Conservation (phyloP, 1,140 invertebrate species). For the Lucilia sericata region DNA sequence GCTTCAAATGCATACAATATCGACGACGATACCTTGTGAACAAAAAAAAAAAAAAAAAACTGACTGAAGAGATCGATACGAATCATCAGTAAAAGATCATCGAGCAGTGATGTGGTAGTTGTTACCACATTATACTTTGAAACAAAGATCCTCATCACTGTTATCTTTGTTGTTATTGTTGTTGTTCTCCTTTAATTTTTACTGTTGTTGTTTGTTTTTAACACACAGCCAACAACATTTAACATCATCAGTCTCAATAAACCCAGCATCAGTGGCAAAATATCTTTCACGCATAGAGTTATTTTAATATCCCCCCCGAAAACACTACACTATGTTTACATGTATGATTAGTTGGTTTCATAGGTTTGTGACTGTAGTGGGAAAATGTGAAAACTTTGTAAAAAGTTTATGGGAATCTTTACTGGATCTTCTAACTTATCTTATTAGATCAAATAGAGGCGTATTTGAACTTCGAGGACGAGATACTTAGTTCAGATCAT, state of each 20-base stretch:
- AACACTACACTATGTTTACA: background rate
- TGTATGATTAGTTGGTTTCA: background rate
- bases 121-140: background rate
- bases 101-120: conserved; percentile 29
- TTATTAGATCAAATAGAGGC: too few relatives aligned
- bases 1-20: conserved; percentile 28
- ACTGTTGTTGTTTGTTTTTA: conserved; percentile 16
- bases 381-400: too few relatives aligned
- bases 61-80: conserved; percentile 32
- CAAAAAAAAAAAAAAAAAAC: background rate
- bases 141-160: conserved; percentile 15
- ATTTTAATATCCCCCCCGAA: background rate
- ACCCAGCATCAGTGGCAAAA: conserved; percentile 35
- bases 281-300: conserved; percentile 38
- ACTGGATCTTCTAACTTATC: too few relatives aligned
- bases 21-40: background rate
- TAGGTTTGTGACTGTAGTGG: background rate
- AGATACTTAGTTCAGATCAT: too few relatives aligned
- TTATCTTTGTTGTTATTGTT: background rate
- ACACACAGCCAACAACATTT: conserved; percentile 27
- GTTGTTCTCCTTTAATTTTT: conserved; percentile 1
- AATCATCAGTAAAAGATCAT: conserved; percentile 43
- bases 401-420: too few relatives aligned
- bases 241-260: conserved; percentile 39
- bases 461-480: too few relatives aligned